Percentiles rank a stretch among this genome's conserved stretches.
Evolutionary conservation across 2,113 vertebrate species (phyloP).

Genomic region (Todiramphus chloris): DNA sequence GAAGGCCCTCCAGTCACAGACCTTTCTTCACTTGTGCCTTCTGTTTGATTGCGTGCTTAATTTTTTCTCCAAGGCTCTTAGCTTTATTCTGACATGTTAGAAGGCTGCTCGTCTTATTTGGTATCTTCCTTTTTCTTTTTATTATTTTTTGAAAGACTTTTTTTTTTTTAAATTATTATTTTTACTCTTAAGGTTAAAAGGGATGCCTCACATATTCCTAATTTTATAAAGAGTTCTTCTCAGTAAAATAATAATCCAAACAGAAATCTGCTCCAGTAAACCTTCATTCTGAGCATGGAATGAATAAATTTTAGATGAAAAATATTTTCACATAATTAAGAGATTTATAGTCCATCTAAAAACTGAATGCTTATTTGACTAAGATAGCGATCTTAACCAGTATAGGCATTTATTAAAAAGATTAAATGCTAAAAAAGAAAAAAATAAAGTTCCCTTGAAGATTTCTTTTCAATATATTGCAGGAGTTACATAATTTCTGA

Average conservation of each 20-base stretch:
- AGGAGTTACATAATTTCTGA: neutral
- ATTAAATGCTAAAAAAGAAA: neutral
- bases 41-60: constrained; percentile 17
- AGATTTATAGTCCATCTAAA: neutral
- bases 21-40: neutral
- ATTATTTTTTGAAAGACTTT: neutral
- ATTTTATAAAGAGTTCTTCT: neutral
- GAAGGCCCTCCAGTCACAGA: neutral
- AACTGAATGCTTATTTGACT: neutral
- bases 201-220: neutral
- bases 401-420: neutral
- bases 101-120: neutral
- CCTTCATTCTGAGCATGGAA: neutral
- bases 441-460: neutral
- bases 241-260: neutral
- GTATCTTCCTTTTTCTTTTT: neutral
- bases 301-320: neutral
- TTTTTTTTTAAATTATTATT: neutral
- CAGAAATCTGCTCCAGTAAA: neutral
- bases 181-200: neutral
- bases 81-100: neutral
- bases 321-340: neutral
- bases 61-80: neutral
- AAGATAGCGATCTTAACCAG: neutral
- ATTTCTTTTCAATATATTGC: neutral